Conservation (phyloP, 2,113 vertebrate genomes). For the Cinclus cinclus region DNA sequence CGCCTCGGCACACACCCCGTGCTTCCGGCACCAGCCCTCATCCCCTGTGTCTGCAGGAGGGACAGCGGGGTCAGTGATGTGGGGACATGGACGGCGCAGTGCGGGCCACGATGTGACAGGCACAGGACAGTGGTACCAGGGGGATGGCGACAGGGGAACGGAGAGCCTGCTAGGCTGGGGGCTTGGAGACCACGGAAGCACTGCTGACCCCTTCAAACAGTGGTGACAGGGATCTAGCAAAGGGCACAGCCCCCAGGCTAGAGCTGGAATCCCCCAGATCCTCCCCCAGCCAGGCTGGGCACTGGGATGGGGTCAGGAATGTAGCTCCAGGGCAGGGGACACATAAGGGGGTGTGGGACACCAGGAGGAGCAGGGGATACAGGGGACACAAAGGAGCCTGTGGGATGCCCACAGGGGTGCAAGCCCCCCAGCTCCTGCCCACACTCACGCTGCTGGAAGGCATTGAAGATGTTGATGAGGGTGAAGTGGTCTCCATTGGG, state of each 20-base stretch:
- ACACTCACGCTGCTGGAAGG: conserved; percentile 81
- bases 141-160: not conserved
- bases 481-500: conserved; percentile 83
- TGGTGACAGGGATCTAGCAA: fast-evolving
- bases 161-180: too few relatives aligned
- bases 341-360: not conserved
- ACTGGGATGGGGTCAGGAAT: fast-evolving
- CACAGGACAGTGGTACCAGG: not conserved
- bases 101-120: fast-evolving
- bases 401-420: fast-evolving
- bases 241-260: fast-evolving
- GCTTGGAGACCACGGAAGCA: fast-evolving
- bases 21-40: conserved; percentile 86
- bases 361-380: too few relatives aligned
- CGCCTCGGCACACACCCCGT: conserved; percentile 77
- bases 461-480: conserved; percentile 85
- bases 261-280: not conserved
- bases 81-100: fast-evolving
- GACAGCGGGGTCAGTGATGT: fast-evolving
- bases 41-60: conserved; percentile 78
- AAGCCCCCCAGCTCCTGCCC: not conserved
- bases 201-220: fast-evolving
- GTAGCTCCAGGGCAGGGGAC: not conserved
- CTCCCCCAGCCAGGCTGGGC: not conserved
- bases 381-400: not conserved